Base-by-base conservation (phyloP, 2,888 invertebrate species). In the Meta bourneti region DNA sequence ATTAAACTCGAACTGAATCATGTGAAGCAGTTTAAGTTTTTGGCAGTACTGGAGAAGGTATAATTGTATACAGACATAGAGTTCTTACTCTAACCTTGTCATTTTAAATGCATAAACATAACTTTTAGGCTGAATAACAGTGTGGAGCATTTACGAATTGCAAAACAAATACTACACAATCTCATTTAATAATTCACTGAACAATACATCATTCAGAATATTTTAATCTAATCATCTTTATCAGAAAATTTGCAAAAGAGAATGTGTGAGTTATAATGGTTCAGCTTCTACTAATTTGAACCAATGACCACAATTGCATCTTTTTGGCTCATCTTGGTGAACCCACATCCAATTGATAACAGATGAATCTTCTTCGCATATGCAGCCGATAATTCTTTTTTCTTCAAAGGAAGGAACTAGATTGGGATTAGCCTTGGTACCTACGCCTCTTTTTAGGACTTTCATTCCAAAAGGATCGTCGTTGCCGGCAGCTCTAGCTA, bases 261-360 rank as follows among this genome's bases (percentile, higher is more conserved):
- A 61, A 61, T 61, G 61, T 34, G 34, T 34, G 34, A 34, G 1
- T 61, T 82, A 91, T 34, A 92, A 70, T n/a, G 92, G 92, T 74
- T 92, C 85, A 34, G 92, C 94, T 90, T 95, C 97, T 92, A 97
- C 96, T 94, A 99, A 96, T 96, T 98, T 98, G 96, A 98, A 99
- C 98, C 98, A 99, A 95, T 98, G 97, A 90, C 99, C 99, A 95
- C 99, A 99, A 95, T 97, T 98, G 95, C 99, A 99, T 94, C 99
- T 97, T 94, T 97, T 97, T 93, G 98, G 97, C 94, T 97, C 96
- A 71, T 97, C 99, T 96, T 97, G 97, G 95, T 98, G 97, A 94
- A 99, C 95, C 97, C 98, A 98, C 97, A 99, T 98, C 98, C 98
- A 99, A 94, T 97, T 97, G 94, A 99, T 96, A 93, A 96, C 96